Evolutionary conservation across 2,888 invertebrate genomes (phyloP), one percentile per base, ranked within the genome.

Genomic region (Drosophila lacicola): DNA sequence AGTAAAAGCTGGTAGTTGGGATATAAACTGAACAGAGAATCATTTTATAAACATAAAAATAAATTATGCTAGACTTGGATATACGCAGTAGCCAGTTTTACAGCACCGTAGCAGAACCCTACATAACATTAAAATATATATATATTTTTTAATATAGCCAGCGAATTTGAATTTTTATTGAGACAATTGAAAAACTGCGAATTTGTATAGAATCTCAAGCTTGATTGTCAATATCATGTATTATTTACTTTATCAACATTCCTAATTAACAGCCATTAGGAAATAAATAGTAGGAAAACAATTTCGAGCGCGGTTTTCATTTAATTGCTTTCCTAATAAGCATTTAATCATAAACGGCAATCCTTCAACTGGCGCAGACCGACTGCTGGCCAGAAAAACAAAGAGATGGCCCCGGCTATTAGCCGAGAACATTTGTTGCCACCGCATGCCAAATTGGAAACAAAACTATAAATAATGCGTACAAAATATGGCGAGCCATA

Each of bases 381-480:
- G 17, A 41, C 39, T 21, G 21, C 11, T 37, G 49, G 34, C 2
- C 50, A 57, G 57, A 39, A 58, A 50, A 45, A 36, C 39, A 63
- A 64, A 17, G 34, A 49, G 42, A 71, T 74, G 68, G 37, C 61
- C 29, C 14, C 25, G 64, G 51, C 66, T 71, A 78, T 82, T 80
- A 83, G 65, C 84, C 81, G 50, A 46, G 19, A 64, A 64, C 84
- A 82, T 81, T 82, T 81, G 82, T 84, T 87, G 70, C 36, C 63
- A 63, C 17, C 54, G 45, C 46, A 67, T 55, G 51, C 42, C 13
- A 50, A 70, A 67, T 39, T 37, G 44, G 62, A 37, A 65, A 50
- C 54, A 66, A 60, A 87, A 82, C 88, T 85, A 82, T 82, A 85
- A 82, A 82, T 88, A 88, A 87, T 82, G 67, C 68, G 66, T 50